Conservation (phyloP, 2,888 invertebrate species). For the Baccha elongata region DNA sequence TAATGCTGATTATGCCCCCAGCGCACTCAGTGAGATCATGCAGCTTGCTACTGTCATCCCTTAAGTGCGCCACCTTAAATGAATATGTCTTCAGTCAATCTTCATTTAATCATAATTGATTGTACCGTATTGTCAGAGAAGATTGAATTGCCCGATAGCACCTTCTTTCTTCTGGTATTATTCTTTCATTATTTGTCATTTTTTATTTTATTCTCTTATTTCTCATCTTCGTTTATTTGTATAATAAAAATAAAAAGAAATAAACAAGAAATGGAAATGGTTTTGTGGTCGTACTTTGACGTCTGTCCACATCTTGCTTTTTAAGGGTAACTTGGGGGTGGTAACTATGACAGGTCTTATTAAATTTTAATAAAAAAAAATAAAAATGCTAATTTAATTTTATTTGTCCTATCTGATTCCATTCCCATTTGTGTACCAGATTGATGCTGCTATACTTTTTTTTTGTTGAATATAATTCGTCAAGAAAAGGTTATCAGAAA, state of each 20-base stretch:
- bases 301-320: neutral
- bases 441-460: neutral
- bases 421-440: neutral
- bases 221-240: slow-evolving; percentile 12
- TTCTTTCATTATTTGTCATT: slow-evolving; percentile 34
- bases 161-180: neutral
- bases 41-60: slow-evolving; percentile 2
- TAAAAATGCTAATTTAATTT: slow-evolving; percentile 12
- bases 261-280: slow-evolving; percentile 8
- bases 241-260: slow-evolving; percentile 5
- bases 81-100: slow-evolving; percentile 36
- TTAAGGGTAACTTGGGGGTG: neutral
- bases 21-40: slow-evolving; percentile 28
- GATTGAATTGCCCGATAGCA: neutral
- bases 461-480: neutral
- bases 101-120: slow-evolving; percentile 37
- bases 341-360: slow-evolving; percentile 3
- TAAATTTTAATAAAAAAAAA: slow-evolving; percentile 14
- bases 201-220: slow-evolving; percentile 12
- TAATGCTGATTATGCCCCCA: slow-evolving; percentile 48
- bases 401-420: slow-evolving; percentile 29
- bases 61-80: slow-evolving; percentile 16
- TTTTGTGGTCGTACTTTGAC: slow-evolving; percentile 24
- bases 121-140: slow-evolving; percentile 1
- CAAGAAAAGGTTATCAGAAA: neutral